A percentile compares a stretch with the other conserved stretches of the same genome.
These are phyloP conservation scores for Sinelater perroti DNA, from an alignment of 2,888 invertebrate species.

Conservation along the genomic window DNA sequence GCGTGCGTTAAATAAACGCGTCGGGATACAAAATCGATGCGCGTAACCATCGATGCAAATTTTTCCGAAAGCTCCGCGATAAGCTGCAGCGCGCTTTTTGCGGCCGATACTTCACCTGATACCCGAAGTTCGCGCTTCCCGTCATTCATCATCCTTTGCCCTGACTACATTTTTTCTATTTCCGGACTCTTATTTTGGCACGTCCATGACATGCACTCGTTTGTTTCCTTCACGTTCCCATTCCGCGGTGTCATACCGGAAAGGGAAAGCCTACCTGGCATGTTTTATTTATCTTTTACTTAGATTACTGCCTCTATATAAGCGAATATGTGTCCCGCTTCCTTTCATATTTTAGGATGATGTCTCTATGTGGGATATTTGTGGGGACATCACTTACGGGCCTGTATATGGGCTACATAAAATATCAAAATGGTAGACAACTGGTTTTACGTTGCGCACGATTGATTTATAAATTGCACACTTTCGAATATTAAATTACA, in stretches of 20 bases:
- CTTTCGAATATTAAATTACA: no score
- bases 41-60: conserved; percentile 1
- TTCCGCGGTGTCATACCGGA: conserved; percentile 28
- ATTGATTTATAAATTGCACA: no score
- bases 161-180: conserved; percentile 32
- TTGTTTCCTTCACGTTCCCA: conserved; percentile 28
- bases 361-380: conserved; percentile 26
- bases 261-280: conserved; percentile 25
- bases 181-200: conserved; percentile 32
- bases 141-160: conserved; percentile 31
- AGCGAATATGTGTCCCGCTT: conserved; percentile 25
- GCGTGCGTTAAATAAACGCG: conserved; percentile 1
- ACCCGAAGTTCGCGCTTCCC: conserved; percentile 13
- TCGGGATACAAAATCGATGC: background rate
- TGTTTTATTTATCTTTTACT: conserved; percentile 32
- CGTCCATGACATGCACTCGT: conserved; percentile 29
- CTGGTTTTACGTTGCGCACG: no score
- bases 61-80: background rate
- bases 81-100: conserved; percentile 2
- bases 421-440: no score
- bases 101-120: conserved; percentile 14
- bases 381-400: no score
- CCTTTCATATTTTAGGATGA: conserved; percentile 29
- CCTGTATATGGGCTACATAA: no score
- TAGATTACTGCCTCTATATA: conserved; percentile 26